Evolutionary conservation across 2,113 vertebrate species (phyloP).

Genomic region (Seriola dumerili): DNA sequence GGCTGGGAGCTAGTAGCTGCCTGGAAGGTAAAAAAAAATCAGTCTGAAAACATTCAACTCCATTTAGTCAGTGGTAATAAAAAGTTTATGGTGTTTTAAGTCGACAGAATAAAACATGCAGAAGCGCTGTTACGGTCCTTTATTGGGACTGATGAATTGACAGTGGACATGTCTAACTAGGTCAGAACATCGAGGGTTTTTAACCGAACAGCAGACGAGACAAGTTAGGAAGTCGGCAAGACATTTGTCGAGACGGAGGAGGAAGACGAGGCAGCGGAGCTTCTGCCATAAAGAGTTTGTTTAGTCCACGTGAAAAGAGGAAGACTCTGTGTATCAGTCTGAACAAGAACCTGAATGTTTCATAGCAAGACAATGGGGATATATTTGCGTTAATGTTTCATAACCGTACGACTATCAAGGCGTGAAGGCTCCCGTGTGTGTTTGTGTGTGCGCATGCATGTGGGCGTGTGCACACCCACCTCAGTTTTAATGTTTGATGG

Average conservation of each 20-base stretch:
- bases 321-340: slow-evolving; percentile 68
- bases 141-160: slow-evolving; percentile 15
- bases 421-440: slow-evolving; percentile 20
- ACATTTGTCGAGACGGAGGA: slow-evolving; percentile 21
- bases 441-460: slow-evolving; percentile 23
- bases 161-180: slow-evolving; percentile 61
- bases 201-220: slow-evolving; percentile 33
- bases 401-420: slow-evolving; percentile 50
- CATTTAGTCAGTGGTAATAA: neutral
- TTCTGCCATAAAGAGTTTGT: slow-evolving; percentile 29
- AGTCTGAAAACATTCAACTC: neutral
- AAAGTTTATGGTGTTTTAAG: neutral
- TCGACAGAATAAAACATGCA: slow-evolving; percentile 16
- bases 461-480: slow-evolving; percentile 22
- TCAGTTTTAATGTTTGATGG: slow-evolving; percentile 71
- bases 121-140: neutral
- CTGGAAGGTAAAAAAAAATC: slow-evolving; percentile 2
- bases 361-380: slow-evolving; percentile 65
- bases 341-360: slow-evolving; percentile 73
- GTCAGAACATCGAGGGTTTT: slow-evolving; percentile 54
- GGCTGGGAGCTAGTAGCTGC: neutral
- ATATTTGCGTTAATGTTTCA: slow-evolving; percentile 77
- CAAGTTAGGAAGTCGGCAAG: slow-evolving; percentile 11
- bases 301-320: slow-evolving; percentile 56
- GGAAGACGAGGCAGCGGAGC: slow-evolving; percentile 17